Evolutionary conservation across 2,113 vertebrate species (phyloP), one percentile per base, ranked within the genome.

Genomic region (Penelope pileata): DNA sequence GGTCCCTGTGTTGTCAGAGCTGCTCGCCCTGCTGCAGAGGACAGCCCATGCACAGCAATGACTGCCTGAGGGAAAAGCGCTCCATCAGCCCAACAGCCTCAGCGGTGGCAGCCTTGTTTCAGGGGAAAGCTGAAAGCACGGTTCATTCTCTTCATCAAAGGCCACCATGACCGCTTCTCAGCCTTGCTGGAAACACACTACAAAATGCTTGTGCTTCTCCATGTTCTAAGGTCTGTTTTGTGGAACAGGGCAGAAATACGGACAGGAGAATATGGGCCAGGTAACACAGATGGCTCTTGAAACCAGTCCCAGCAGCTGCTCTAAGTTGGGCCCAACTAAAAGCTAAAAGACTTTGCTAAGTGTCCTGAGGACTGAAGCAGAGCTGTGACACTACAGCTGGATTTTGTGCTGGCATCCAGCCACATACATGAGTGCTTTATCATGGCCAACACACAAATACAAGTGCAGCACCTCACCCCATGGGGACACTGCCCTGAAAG

Each of bases 21-120:
- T 14, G 22, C n/a, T 14, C 3, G 22, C 34, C 58, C 21, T 59
- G n/a, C n/a, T 59, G n/a, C 12, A 6, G 13, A 54, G 22, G 17
- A 67, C 42, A 64, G 50, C 16, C 40, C 32, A 15, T 0, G 40
- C 0, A 0, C 32, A 54, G 72, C 17, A 16, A n/a, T 14, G 10
- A 22, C 29, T 60, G 58, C 53, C 81, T 16, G 21, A 51, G 43
- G 21, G 32, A 45, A 67, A 77, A 60, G 38, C 36, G n/a, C 29
- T n/a, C 56, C 4, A 54, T 67, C 74, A 72, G 26, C 29, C 64
- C 3, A 19, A 30, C 3, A 22, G 27, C 72, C 54, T 32, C 47
- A 77, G 63, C 27, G 38, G 29, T 6, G n/a, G 54, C 42, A 15
- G 29, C 24, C 12, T 15, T 29, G 45, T 17, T 84, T 78, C 51